These are phyloP conservation scores for Drosophila ezoana DNA, from an alignment of 2,888 invertebrate genomes.

Conservation along the genomic window DNA sequence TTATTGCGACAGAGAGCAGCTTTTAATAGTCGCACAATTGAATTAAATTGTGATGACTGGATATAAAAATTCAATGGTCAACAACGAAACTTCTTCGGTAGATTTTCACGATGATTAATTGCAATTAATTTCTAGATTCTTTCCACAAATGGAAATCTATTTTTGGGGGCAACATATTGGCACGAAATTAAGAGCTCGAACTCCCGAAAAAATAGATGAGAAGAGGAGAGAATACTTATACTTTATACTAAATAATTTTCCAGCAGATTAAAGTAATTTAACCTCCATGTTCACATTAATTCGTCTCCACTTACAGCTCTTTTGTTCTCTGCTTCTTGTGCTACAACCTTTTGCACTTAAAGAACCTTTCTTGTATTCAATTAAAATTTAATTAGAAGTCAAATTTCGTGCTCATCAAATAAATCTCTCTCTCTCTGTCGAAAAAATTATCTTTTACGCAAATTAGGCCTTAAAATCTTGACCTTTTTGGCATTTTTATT, in stretches of 20 bases:
- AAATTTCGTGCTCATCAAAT: constrained; percentile 1
- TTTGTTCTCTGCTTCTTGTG: background rate
- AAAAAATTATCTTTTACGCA: background rate
- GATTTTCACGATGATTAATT: constrained; percentile 16
- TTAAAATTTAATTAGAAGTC: background rate
- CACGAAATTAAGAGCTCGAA: no score
- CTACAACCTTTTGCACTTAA: background rate
- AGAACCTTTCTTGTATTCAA: background rate
- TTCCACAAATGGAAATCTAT: no score
- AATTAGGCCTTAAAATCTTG: background rate
- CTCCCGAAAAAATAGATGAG: no score
- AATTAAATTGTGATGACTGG: constrained; percentile 45
- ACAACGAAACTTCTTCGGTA: constrained; percentile 16
- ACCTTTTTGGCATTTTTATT: background rate
- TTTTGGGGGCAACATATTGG: no score
- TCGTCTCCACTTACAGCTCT: background rate
- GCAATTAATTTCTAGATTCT: constrained; percentile 3
- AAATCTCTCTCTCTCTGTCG: background rate
- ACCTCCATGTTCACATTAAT: background rate
- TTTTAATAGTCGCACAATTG: constrained; percentile 56
- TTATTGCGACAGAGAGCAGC: constrained; percentile 33
- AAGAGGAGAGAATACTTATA: no score
- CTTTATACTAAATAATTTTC: no score
- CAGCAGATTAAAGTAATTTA: background rate
- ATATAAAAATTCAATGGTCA: constrained; percentile 24